Evolutionary conservation across 2,113 vertebrate species (phyloP).

Genomic region (Hymenochirus boettgeri): DNA sequence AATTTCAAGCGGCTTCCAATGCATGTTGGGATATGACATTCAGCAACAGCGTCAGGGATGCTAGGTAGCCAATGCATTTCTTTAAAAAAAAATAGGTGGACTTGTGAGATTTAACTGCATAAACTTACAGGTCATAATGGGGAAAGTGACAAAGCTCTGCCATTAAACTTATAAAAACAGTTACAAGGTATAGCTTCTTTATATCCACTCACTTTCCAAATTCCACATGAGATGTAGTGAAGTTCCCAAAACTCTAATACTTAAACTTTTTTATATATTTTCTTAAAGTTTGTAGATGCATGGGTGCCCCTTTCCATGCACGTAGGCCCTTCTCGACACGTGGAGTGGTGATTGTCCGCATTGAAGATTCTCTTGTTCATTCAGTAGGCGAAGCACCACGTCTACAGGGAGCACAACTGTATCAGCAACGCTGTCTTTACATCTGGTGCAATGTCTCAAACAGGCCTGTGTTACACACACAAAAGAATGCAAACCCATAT

Average conservation of each 20-base stretch:
- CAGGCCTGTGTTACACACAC: conserved; percentile 29
- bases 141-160: background rate
- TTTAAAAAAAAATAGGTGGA: no score
- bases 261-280: background rate
- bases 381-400: background rate
- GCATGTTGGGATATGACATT: no score
- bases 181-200: background rate
- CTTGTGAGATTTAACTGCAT: no score
- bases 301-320: background rate
- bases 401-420: background rate
- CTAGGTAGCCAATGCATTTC: no score
- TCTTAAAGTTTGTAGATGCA: background rate
- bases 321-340: background rate
- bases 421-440: background rate
- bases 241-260: background rate
- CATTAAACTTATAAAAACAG: background rate
- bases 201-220: background rate
- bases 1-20: no score
- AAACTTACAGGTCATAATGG: no score
- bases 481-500: conserved; percentile 36
- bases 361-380: background rate
- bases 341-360: background rate
- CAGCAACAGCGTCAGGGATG: no score
- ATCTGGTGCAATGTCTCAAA: conserved; percentile 4
- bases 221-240: background rate